Evolutionary conservation across 2,113 vertebrate genomes (phyloP).

Genomic region (Triplophysa siluroides): DNA sequence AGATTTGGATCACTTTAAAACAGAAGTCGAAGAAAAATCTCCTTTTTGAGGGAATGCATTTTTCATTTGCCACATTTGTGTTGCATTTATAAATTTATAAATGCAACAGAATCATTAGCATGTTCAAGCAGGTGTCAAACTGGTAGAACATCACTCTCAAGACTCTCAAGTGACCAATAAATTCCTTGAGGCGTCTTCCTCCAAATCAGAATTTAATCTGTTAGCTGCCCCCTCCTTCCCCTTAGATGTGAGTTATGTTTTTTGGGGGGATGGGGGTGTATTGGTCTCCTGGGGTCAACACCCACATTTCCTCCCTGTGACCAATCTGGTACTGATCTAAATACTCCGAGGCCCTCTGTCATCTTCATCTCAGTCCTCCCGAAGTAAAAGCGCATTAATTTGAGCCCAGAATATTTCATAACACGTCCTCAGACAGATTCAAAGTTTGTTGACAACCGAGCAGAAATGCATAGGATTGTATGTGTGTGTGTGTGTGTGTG

Average conservation of each 20-base stretch:
- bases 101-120: constrained; percentile 52
- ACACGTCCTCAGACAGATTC: constrained; percentile 41
- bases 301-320: constrained; percentile 67
- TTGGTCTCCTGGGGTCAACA: constrained; percentile 71
- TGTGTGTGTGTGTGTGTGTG: not conserved
- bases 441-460: constrained; percentile 72
- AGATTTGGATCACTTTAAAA: constrained; percentile 35
- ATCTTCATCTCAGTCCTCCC: constrained; percentile 77
- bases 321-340: constrained; percentile 78
- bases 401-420: constrained; percentile 79
- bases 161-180: constrained; percentile 41
- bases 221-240: constrained; percentile 71
- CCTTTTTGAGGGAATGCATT: constrained; percentile 31
- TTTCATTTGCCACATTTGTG: constrained; percentile 42
- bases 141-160: constrained; percentile 59
- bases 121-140: constrained; percentile 50
- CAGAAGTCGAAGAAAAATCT: not conserved
- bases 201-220: constrained; percentile 82
- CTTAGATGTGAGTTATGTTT: constrained; percentile 79
- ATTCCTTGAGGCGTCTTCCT: constrained; percentile 65
- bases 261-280: constrained; percentile 56
- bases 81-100: constrained; percentile 56
- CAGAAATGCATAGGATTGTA: constrained; percentile 23
- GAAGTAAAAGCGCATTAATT: constrained; percentile 82
- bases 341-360: constrained; percentile 78